Percentiles rank a stretch among this genome's conserved stretches.
phyloP scores from a whole-genome alignment of 2,888 invertebrate species.

The Mayetiola destructor region DNA sequence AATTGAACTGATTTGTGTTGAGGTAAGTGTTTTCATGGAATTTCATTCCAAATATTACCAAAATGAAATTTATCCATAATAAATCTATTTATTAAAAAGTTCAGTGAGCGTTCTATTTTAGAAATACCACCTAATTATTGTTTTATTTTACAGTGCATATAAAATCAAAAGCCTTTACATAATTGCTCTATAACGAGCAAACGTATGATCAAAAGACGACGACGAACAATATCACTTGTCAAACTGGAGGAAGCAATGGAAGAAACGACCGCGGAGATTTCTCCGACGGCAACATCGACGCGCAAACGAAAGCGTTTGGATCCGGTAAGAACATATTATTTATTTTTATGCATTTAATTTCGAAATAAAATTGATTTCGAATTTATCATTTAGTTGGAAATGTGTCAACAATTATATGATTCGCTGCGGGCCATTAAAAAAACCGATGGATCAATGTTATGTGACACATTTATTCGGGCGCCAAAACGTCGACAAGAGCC shows the following conservation, averaged over 20 bases:
- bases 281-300: slow-evolving; percentile 28
- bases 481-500: slow-evolving; percentile 89
- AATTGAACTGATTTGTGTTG: too few species aligned
- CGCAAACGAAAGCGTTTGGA: slow-evolving; percentile 59
- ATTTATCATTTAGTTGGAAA: slow-evolving; percentile 45
- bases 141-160: neutral
- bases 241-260: slow-evolving; percentile 38
- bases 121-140: too few species aligned
- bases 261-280: slow-evolving; percentile 44
- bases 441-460: slow-evolving; percentile 77
- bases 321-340: slow-evolving; percentile 40
- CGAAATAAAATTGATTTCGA: slow-evolving; percentile 14
- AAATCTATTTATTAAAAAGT: too few species aligned
- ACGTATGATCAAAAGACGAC: neutral
- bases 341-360: slow-evolving; percentile 16
- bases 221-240: neutral
- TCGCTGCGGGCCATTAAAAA: slow-evolving; percentile 79
- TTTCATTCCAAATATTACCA: too few species aligned
- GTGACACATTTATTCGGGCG: slow-evolving; percentile 87
- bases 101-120: too few species aligned
- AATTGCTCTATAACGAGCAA: too few species aligned
- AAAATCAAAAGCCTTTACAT: neutral
- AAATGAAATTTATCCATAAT: too few species aligned
- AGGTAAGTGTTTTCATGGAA: too few species aligned
- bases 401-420: slow-evolving; percentile 87